A percentile compares a stretch with the other conserved stretches of the same genome.
phyloP scores from a whole-genome alignment of 2,113 vertebrate species.

The Rynchops niger region DNA sequence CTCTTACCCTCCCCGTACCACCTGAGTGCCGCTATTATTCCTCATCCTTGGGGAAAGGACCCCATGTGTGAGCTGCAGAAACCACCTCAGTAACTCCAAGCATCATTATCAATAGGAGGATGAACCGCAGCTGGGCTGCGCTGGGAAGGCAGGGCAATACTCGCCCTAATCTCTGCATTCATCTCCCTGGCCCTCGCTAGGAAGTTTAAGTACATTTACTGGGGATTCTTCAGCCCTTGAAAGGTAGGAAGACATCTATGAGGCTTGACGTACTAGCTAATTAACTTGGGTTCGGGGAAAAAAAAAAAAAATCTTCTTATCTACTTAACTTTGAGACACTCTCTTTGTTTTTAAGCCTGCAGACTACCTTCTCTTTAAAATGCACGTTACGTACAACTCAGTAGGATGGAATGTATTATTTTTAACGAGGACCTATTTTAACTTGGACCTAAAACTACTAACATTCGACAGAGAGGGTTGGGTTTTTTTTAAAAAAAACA shows the following conservation, averaged over 20 bases:
- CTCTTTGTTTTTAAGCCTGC: slow-evolving; percentile 69
- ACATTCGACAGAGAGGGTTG: slow-evolving; percentile 46
- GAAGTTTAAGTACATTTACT: slow-evolving; percentile 72
- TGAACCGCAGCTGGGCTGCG: slow-evolving; percentile 61
- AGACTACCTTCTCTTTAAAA: slow-evolving; percentile 70
- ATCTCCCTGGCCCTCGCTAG: slow-evolving; percentile 52
- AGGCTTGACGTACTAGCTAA: slow-evolving; percentile 64
- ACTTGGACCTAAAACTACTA: slow-evolving; percentile 50
- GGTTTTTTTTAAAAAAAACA: not conserved
- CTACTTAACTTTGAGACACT: slow-evolving; percentile 63
- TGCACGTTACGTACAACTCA: slow-evolving; percentile 33
- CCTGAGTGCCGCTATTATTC: slow-evolving; percentile 66
- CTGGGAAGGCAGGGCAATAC: slow-evolving; percentile 45
- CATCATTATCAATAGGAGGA: slow-evolving; percentile 72
- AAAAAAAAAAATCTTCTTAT: slow-evolving; percentile 64
- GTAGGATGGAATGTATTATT: slow-evolving; percentile 57
- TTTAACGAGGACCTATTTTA: slow-evolving; percentile 67
- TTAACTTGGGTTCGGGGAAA: slow-evolving; percentile 42
- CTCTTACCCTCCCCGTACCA: slow-evolving; percentile 44
- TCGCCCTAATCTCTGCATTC: slow-evolving; percentile 65
- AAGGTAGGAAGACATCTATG: slow-evolving; percentile 59
- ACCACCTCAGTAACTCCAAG: slow-evolving; percentile 64
- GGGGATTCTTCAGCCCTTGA: slow-evolving; percentile 56
- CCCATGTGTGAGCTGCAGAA: slow-evolving; percentile 46
- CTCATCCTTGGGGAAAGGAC: slow-evolving; percentile 60